phyloP scores from a whole-genome alignment of 2,113 vertebrate species.

The Caranx ignobilis region DNA sequence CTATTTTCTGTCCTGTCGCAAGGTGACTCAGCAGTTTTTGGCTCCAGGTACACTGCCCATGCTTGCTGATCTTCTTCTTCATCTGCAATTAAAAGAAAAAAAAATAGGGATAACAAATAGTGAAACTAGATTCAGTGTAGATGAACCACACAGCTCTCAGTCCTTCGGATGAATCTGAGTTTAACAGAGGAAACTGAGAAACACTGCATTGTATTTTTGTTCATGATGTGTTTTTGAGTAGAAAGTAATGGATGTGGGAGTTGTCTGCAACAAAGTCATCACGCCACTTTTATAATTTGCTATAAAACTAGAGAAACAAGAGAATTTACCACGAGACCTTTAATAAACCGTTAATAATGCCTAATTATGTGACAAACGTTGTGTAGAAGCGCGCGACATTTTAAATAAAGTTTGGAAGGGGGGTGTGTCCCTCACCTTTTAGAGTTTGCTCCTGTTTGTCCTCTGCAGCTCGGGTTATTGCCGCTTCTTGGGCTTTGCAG shows the following conservation, averaged over 20 bases:
- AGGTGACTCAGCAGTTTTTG: neutral
- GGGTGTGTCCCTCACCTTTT: slow-evolving; percentile 33
- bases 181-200: no score
- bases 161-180: no score
- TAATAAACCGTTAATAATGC: fast-evolving
- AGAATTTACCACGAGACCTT: neutral
- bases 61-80: slow-evolving; percentile 3
- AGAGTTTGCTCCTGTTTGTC: neutral
- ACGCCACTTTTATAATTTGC: no score
- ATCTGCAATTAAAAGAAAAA: slow-evolving; percentile 36
- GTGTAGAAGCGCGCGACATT: neutral
- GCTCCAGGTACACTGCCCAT: neutral
- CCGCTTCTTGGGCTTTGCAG: slow-evolving; percentile 41
- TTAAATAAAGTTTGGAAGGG: neutral
- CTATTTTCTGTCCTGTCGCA: neutral
- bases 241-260: no score
- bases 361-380: fast-evolving
- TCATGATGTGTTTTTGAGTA: no score
- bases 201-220: no score
- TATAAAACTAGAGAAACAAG: no score
- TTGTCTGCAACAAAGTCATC: no score
- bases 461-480: neutral
- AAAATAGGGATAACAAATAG: neutral
- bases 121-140: no score
- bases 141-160: no score